Percentiles rank a stretch among this genome's conserved stretches.
phyloP scores from a whole-genome alignment of 2,113 vertebrate species.

The Cardinalis cardinalis region DNA sequence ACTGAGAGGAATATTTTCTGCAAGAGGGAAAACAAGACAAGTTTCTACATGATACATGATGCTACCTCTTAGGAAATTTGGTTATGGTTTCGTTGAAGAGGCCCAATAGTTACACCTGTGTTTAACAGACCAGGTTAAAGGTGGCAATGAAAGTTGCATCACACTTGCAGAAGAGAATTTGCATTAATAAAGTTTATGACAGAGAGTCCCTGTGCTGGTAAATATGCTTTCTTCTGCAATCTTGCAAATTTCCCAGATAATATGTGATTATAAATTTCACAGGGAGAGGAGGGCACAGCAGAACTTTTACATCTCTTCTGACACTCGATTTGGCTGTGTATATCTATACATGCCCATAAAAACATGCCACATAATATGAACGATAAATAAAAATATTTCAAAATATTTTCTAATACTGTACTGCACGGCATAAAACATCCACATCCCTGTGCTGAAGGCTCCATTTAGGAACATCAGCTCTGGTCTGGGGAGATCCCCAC shows the following conservation, averaged over 20 bases:
- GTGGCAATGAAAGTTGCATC: neutral
- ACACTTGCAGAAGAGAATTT: neutral
- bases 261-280: neutral
- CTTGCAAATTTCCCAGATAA: neutral
- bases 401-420: neutral
- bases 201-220: neutral
- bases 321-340: neutral
- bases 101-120: neutral
- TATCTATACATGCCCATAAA: neutral
- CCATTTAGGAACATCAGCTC: neutral
- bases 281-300: neutral
- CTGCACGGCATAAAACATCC: neutral
- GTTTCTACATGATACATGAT: rapidly evolving
- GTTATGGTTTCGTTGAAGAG: neutral
- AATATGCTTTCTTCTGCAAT: neutral
- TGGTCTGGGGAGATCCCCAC: neutral
- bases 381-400: rapidly evolving
- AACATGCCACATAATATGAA: rapidly evolving
- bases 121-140: neutral
- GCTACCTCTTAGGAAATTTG: neutral
- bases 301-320: neutral
- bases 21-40: neutral
- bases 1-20: neutral
- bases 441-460: neutral
- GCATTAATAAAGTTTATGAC: neutral